Conservation (phyloP, 23 tunicate genomes). For the Trididemnum miniatum region DNA sequence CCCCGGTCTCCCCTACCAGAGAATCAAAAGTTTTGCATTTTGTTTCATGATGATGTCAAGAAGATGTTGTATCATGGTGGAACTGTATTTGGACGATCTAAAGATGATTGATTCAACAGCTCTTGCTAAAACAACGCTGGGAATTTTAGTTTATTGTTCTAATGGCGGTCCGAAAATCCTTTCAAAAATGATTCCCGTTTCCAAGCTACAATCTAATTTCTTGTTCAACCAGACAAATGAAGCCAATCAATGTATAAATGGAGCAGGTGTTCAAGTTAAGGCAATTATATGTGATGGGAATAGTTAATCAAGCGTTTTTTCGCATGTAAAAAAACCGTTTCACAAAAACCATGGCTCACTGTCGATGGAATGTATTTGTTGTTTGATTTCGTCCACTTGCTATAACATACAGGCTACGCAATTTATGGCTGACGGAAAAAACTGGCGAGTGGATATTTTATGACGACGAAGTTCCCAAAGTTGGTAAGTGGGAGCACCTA, state of each 20-base stretch:
- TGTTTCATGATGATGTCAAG: constrained; percentile 16
- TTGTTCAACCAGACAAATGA: background rate
- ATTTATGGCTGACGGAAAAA: constrained; percentile 19
- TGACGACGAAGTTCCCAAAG: constrained; percentile 8
- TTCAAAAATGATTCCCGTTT: background rate
- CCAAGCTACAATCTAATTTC: background rate
- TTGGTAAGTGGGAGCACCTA: background rate
- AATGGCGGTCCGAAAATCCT: constrained; percentile 17
- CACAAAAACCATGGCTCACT: constrained; percentile 4
- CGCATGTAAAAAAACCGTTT: background rate
- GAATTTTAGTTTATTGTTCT: background rate
- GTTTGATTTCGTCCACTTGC: background rate
- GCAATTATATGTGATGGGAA: constrained; percentile 15
- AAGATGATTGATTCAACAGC: background rate
- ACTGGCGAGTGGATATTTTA: constrained; percentile 1
- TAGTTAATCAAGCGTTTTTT: constrained; percentile 18
- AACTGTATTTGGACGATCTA: background rate
- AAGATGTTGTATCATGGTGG: constrained; percentile 14
- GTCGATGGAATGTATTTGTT: background rate
- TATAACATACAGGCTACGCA: no score
- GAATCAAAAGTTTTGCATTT: constrained; percentile 4
- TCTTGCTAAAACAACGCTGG: constrained; percentile 16
- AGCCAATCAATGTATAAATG: background rate
- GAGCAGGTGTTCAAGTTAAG: background rate
- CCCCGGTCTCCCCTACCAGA: no score